Conservation (phyloP, 1,140 invertebrate genomes). For the Drosophila aff. region DNA sequence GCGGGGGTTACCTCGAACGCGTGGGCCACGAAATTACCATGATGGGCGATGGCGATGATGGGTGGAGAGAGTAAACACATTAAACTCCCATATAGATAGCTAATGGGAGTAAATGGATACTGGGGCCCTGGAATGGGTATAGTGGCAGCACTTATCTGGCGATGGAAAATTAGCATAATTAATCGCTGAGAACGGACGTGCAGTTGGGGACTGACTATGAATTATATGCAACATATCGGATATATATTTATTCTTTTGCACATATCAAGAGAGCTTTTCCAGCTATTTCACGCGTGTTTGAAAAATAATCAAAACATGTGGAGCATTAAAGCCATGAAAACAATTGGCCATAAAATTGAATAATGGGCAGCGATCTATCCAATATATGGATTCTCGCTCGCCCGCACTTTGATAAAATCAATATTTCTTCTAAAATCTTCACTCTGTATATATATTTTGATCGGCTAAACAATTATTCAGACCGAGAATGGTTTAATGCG, state of each 20-base stretch:
- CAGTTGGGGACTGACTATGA: constrained; percentile 12
- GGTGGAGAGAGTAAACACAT: constrained; percentile 32
- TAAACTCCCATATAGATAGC: constrained; percentile 34
- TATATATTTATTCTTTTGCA: constrained; percentile 6
- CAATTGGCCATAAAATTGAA: constrained; percentile 68
- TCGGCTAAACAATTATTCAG: constrained; percentile 33
- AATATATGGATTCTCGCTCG: constrained; percentile 31
- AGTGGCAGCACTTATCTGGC: constrained; percentile 28
- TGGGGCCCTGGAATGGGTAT: neutral
- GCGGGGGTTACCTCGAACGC: constrained; percentile 2
- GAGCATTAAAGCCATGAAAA: constrained; percentile 44
- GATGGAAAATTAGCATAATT: constrained; percentile 58
- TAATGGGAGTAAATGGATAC: constrained; percentile 33
- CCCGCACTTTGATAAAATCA: constrained; percentile 31
- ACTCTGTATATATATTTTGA: constrained; percentile 27
- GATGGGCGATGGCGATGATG: neutral
- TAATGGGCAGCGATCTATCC: constrained; percentile 44
- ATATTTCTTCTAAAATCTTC: constrained; percentile 27
- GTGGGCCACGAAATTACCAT: constrained; percentile 42
- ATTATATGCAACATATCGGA: constrained; percentile 6
- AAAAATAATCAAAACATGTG: constrained; percentile 42
- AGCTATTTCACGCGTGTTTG: constrained; percentile 22
- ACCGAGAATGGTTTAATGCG: constrained; percentile 7
- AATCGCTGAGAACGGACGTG: constrained; percentile 35
- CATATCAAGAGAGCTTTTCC: constrained; percentile 2